Evolutionary conservation across 2,888 invertebrate species (phyloP), one percentile per base, ranked within the genome.

Genomic region (Oegoconia quadripuncta): DNA sequence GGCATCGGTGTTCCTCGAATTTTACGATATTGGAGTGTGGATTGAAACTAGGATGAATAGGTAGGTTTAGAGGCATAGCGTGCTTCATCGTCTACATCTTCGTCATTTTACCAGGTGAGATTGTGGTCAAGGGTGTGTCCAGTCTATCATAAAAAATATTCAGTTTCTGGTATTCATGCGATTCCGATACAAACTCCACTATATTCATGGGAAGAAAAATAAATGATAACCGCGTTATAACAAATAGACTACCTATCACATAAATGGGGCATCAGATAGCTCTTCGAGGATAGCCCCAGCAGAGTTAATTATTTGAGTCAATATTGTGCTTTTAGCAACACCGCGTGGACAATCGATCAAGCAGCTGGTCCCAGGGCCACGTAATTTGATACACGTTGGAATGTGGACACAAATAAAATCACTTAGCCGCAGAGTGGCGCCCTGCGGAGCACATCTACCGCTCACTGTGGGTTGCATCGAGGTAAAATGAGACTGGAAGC

Each of bases 321-420:
- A 72, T 67, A 69, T 64, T 62, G 67, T 61, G 74, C 74, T 83
- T 82, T 81, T 76, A 80, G 74, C 76, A 59, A 64, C 59, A 52
- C 59, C 55, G 20, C 6, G 51, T 52, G 54, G 63, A 61, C 72
- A 66, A 84, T 87, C 81, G 78, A 86, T 84, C 86, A 86, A 82
- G 54, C 83, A 79, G 83, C 74, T 83, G 81, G 83, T 67, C 61
- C 62, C 72, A 59, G 64, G 62, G 65, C 57, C 63, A 53, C 64
- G 86, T 86, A 87, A 87, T 86, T 77, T 76, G 86, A 87, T 86
- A 87, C 80, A 79, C 79, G 75, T 80, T 62, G 83, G 77, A 79
- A 82, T 86, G 83, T 82, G 82, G 78, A 77, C 86, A 81, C 84
- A 84, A 86, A 87, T 83, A 84, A 86, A 87, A 84, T 86, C 87